phyloP scores from a whole-genome alignment of 2,797 vertebrate genomes.

The Botia kubotai region DNA sequence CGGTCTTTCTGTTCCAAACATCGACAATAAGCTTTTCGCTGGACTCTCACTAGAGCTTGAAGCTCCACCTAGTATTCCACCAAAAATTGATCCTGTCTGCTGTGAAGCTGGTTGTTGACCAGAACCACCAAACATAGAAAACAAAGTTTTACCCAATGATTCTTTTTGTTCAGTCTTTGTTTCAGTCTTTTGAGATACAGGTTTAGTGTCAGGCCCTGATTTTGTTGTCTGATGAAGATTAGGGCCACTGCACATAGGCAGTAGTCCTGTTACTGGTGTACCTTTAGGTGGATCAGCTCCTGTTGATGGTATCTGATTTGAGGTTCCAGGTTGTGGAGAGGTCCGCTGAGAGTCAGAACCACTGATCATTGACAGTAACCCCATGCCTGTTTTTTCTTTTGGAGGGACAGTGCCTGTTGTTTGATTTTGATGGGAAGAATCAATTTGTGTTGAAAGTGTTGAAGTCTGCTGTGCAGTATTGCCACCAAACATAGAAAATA shows the following conservation, averaged over 20 bases:
- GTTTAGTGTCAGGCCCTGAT: slow-evolving; percentile 53
- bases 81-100: slow-evolving; percentile 68
- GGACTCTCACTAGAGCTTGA: slow-evolving; percentile 71
- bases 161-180: slow-evolving; percentile 79
- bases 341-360: slow-evolving; percentile 29
- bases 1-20: slow-evolving; percentile 69
- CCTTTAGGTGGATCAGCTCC: slow-evolving; percentile 65
- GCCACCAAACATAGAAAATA: slow-evolving; percentile 83
- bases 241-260: slow-evolving; percentile 82
- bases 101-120: slow-evolving; percentile 55
- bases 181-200: slow-evolving; percentile 51
- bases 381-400: slow-evolving; percentile 71
- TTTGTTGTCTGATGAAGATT: slow-evolving; percentile 56
- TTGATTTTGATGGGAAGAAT: slow-evolving; percentile 53
- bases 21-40: slow-evolving; percentile 73
- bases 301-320: slow-evolving; percentile 9
- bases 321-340: slow-evolving; percentile 51
- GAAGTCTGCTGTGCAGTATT: slow-evolving; percentile 61
- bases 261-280: slow-evolving; percentile 76
- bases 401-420: slow-evolving; percentile 62
- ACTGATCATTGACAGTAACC: slow-evolving; percentile 70
- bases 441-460: slow-evolving; percentile 39
- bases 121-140: slow-evolving; percentile 74
- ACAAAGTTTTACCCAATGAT: slow-evolving; percentile 67
- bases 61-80: slow-evolving; percentile 72